Evolutionary conservation across 2,888 invertebrate genomes (phyloP), one percentile per base, ranked within the genome.

Genomic region (Tubulanus polymorphus): DNA sequence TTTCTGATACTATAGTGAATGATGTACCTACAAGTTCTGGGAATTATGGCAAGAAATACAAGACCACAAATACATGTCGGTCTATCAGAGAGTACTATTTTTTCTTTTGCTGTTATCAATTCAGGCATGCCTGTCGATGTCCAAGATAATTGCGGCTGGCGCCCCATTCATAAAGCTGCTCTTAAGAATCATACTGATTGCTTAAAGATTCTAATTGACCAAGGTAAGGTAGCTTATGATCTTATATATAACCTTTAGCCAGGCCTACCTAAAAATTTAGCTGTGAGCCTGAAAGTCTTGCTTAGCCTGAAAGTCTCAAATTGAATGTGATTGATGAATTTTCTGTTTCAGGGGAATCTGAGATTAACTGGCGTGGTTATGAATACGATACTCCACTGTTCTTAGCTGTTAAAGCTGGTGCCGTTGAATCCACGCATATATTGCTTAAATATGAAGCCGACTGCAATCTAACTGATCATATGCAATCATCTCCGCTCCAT

Each of bases 81-180:
- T n/a, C n/a, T n/a, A n/a, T n/a, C n/a, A n/a, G n/a, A n/a, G n/a
- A n/a, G n/a, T n/a, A n/a, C n/a, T n/a, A n/a, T n/a, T n/a, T n/a
- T n/a, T n/a, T n/a, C n/a, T n/a, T n/a, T n/a, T n/a, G n/a, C n/a
- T n/a, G 5, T 48, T 8, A 50, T 51, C 15, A 37, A 57, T 60
- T 15, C 57, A 75, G 76, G 74, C 15, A 64, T 68, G 29, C 69
- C 75, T 15, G 70, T 75, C 28, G 78, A 79, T 70, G 75, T 74
- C 5, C 63, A 65, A 55, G 79, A 80, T 60, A 80, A 79, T 60
- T 61, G 78, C 52, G 79, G 80, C 1, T 80, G 79, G 79, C 66
- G 69, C 5, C 75, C 79, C 1, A 53, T 79, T 3, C 76, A 78
- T 55, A 54, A 72, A 8, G 76, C 79, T 18, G 71, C 76, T 10